Evolutionary conservation across 2,797 vertebrate species (phyloP).

Genomic region (Amazonetta brasiliensis): DNA sequence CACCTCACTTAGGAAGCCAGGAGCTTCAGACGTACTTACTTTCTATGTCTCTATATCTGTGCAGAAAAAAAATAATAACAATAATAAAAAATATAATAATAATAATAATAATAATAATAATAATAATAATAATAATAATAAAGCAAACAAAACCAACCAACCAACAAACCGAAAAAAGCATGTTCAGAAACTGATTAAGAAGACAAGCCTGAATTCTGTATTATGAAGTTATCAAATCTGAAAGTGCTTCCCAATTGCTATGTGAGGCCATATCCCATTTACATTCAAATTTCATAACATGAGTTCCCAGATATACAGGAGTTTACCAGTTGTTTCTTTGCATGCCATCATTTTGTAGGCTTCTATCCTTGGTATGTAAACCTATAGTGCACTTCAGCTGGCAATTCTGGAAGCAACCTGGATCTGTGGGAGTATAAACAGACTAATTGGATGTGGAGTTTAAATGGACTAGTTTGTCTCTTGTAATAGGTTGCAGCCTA

Average conservation of each 20-base stretch:
- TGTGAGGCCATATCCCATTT: not conserved
- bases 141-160: not conserved
- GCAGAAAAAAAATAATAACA: not conserved
- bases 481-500: not conserved
- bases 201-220: not conserved
- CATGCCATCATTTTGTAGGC: not conserved
- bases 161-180: not conserved
- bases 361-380: not conserved
- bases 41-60: not conserved
- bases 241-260: not conserved
- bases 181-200: not conserved
- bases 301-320: not conserved
- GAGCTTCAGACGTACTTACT: not conserved
- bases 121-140: no score
- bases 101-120: no score
- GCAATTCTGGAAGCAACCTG: not conserved
- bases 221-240: not conserved
- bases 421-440: not conserved
- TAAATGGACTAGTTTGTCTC: not conserved
- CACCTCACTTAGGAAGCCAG: not conserved
- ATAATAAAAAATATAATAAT: not conserved
- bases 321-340: not conserved
- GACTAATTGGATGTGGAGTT: not conserved
- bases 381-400: not conserved
- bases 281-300: not conserved